phyloP scores from a whole-genome alignment of 2,888 invertebrate genomes.

The Epicampocera succincta region DNA sequence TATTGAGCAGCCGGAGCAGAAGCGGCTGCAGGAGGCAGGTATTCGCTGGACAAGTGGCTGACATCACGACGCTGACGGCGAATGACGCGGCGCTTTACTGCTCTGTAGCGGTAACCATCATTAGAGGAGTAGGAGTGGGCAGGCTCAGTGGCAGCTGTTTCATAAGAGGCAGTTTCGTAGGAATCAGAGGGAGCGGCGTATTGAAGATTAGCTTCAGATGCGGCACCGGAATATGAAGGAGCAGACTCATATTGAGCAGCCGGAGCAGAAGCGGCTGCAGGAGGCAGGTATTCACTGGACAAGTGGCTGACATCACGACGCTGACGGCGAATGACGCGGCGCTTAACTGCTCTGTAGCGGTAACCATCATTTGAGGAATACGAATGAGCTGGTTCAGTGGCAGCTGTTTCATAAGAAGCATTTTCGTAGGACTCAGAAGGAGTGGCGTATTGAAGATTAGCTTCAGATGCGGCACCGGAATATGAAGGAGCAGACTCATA shows the following conservation, averaged over 20 bases:
- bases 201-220: too few species aligned
- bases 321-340: conserved; percentile 60
- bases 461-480: conserved; percentile 18
- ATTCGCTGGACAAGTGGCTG: too few species aligned
- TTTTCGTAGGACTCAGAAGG: conserved; percentile 66
- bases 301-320: conserved; percentile 74
- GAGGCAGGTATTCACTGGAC: background rate
- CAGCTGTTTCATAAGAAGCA: conserved; percentile 63
- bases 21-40: conserved; percentile 5
- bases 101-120: conserved; percentile 68
- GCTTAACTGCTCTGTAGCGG: conserved; percentile 77
- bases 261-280: conserved; percentile 1
- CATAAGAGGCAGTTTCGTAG: conserved; percentile 68
- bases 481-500: conserved; percentile 40
- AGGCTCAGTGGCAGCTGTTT: conserved; percentile 49
- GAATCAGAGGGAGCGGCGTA: conserved; percentile 71
- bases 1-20: background rate
- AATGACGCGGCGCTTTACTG: conserved; percentile 59
- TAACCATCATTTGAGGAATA: conserved; percentile 77
- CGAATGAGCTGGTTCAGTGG: conserved; percentile 74
- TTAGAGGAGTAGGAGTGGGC: conserved; percentile 58
- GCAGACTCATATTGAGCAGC: conserved; percentile 18
- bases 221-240: background rate
- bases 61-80: conserved; percentile 50
- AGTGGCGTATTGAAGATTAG: conserved; percentile 64